Conservation (phyloP, 2,888 invertebrate species). For the Zygaena filipendulae region DNA sequence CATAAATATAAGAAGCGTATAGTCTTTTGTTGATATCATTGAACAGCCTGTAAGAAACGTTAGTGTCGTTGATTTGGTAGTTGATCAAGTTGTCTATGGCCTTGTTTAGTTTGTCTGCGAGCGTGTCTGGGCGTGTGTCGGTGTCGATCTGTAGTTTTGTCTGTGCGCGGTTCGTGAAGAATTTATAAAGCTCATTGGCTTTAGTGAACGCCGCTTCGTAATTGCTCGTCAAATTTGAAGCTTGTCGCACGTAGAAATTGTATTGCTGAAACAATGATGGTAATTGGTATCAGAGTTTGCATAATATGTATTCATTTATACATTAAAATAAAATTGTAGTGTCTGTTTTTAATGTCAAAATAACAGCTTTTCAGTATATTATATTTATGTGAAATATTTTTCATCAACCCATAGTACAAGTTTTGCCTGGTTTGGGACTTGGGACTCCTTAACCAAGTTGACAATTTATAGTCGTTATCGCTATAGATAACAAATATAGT, state of each 20-base stretch:
- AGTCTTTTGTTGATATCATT: slow-evolving; percentile 39
- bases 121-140: slow-evolving; percentile 25
- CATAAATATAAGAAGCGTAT: slow-evolving; percentile 32
- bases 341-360: too few relatives aligned
- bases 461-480: too few relatives aligned
- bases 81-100: slow-evolving; percentile 32
- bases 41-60: slow-evolving; percentile 32
- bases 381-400: too few relatives aligned
- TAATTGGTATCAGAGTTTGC: too few relatives aligned
- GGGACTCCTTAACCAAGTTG: too few relatives aligned
- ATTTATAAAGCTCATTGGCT: slow-evolving; percentile 25
- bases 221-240: slow-evolving; percentile 34
- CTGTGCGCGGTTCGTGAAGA: slow-evolving; percentile 26
- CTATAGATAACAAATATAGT: too few relatives aligned
- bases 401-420: too few relatives aligned
- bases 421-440: too few relatives aligned
- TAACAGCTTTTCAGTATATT: too few relatives aligned
- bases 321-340: too few relatives aligned
- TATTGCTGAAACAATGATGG: slow-evolving; percentile 56
- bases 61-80: slow-evolving; percentile 32
- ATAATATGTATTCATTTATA: too few relatives aligned
- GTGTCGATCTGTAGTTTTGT: slow-evolving; percentile 28
- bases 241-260: slow-evolving; percentile 36
- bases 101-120: slow-evolving; percentile 31
- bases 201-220: slow-evolving; percentile 36